Conservation (phyloP, 2,888 invertebrate genomes). For the Euplexia lucipara region DNA sequence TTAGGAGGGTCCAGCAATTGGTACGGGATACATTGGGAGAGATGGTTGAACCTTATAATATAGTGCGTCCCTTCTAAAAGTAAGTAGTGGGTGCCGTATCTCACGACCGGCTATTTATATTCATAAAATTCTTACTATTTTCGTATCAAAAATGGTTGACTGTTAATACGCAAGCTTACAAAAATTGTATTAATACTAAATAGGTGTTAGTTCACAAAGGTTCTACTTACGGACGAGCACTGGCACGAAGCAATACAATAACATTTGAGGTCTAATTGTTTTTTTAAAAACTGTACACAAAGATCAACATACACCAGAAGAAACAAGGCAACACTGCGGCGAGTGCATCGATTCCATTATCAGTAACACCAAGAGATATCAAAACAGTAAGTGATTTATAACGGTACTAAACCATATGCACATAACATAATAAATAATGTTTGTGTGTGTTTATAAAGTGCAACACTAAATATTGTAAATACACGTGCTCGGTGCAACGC, state of each 20-base stretch:
- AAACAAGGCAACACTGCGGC: constrained; percentile 58
- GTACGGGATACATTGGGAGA: constrained; percentile 57
- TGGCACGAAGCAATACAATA: constrained; percentile 54
- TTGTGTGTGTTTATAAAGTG: constrained; percentile 65
- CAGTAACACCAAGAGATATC: constrained; percentile 65
- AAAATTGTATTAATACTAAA: constrained; percentile 8
- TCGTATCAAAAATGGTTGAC: constrained; percentile 34
- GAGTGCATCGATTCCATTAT: constrained; percentile 71
- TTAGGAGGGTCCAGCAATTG: constrained; percentile 62
- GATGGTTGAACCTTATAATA: constrained; percentile 59
- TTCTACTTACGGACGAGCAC: constrained; percentile 58
- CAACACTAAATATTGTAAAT: constrained; percentile 79
- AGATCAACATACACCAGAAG: constrained; percentile 56
- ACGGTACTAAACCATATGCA: constrained; percentile 57
- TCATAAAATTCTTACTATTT: constrained; percentile 41
- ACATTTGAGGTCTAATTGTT: constrained; percentile 46
- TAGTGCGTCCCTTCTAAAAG: constrained; percentile 44
- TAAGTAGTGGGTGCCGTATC: constrained; percentile 45
- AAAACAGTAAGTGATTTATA: constrained; percentile 50
- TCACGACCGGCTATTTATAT: constrained; percentile 51
- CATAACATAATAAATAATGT: constrained; percentile 62
- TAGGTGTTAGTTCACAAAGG: constrained; percentile 21
- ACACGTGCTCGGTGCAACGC: constrained; percentile 88
- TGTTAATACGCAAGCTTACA: constrained; percentile 42
- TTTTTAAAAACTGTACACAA: constrained; percentile 62